Conservation (phyloP, 2,113 vertebrate species). For the Chloropsis cyanopogon region DNA sequence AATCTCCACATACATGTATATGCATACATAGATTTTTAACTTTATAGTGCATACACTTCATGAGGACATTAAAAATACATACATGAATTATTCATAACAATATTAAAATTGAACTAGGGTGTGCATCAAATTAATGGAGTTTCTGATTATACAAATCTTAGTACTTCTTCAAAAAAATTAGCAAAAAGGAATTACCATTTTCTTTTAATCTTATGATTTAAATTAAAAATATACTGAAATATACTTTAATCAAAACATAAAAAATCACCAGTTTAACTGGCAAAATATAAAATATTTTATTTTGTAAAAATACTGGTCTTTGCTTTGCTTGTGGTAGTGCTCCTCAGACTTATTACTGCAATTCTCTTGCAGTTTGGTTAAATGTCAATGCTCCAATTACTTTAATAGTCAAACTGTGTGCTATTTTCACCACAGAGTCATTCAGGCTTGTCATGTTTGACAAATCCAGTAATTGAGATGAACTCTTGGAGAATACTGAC, state of each 20-base stretch:
- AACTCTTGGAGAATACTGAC: slow-evolving; percentile 62
- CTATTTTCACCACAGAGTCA: slow-evolving; percentile 64
- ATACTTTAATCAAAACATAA: not conserved
- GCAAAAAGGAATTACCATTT: not conserved
- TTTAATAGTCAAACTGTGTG: slow-evolving; percentile 67
- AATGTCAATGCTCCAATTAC: slow-evolving; percentile 71
- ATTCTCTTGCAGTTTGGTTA: slow-evolving; percentile 55
- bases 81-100: not conserved
- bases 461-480: slow-evolving; percentile 70
- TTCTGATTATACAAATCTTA: not conserved
- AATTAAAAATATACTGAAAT: not conserved
- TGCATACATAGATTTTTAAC: not conserved
- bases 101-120: not conserved
- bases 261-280: not conserved
- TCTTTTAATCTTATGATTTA: not conserved
- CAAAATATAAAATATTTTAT: not conserved
- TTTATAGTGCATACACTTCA: not conserved
- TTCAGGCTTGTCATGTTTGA: slow-evolving; percentile 67
- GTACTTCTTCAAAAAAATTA: not conserved
- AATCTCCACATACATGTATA: not conserved
- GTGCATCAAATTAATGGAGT: not conserved
- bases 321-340: not conserved
- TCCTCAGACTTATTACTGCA: slow-evolving; percentile 50
- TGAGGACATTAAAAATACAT: not conserved
- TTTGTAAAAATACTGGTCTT: not conserved